Conservation (phyloP, 1,140 invertebrate genomes). For the Zaprionus inermis region DNA sequence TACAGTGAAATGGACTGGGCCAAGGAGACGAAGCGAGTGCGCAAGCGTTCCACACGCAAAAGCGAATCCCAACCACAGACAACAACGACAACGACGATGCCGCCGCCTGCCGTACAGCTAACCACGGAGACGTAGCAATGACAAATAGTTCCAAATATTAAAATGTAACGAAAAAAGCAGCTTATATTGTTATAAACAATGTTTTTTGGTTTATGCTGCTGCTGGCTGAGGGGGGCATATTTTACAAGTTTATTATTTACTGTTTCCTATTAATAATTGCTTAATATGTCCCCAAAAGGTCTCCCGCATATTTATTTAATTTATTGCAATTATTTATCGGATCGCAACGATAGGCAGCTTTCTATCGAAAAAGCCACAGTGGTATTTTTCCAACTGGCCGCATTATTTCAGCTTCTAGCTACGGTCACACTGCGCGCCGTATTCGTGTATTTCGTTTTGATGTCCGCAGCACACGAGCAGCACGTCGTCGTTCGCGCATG, state of each 20-base stretch:
- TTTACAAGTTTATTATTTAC: too few species aligned
- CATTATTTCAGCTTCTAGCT: slow-evolving; percentile 5
- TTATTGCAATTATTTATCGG: neutral
- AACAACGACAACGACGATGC: slow-evolving; percentile 53
- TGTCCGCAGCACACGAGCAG: slow-evolving; percentile 36
- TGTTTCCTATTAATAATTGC: too few species aligned
- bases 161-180: slow-evolving; percentile 28
- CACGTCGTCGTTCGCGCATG: slow-evolving; percentile 45
- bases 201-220: too few species aligned
- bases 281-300: neutral
- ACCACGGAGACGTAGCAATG: slow-evolving; percentile 62
- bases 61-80: slow-evolving; percentile 66
- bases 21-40: slow-evolving; percentile 86
- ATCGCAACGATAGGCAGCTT: neutral
- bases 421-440: slow-evolving; percentile 32
- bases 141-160: slow-evolving; percentile 25
- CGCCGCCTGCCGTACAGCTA: slow-evolving; percentile 51
- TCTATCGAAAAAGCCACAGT: neutral
- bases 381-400: neutral
- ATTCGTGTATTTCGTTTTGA: slow-evolving; percentile 43
- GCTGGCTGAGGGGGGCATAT: too few species aligned
- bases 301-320: neutral
- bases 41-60: slow-evolving; percentile 86
- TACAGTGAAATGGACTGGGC: slow-evolving; percentile 88
- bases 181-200: slow-evolving; percentile 40